phyloP scores from a whole-genome alignment of 1,140 invertebrate genomes.

The Cydia pomonella region DNA sequence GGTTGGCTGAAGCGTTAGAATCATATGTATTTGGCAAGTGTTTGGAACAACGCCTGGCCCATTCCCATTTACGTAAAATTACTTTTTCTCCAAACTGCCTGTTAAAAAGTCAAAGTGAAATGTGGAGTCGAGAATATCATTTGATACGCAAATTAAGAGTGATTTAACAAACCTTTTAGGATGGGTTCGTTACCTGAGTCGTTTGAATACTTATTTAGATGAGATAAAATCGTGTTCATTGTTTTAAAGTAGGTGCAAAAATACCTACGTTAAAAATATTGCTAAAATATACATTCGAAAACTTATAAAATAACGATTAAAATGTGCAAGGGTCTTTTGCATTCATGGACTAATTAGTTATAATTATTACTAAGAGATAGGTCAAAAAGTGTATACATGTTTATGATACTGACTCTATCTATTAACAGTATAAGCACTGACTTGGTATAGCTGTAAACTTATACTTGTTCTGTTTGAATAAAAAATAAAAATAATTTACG shows the following conservation, averaged over 20 bases:
- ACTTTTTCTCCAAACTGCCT: constrained; percentile 33
- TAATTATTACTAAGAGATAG: no score
- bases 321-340: not conserved
- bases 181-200: constrained; percentile 2
- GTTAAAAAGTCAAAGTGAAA: constrained; percentile 33
- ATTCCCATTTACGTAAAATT: constrained; percentile 25
- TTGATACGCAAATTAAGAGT: constrained; percentile 33
- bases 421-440: no score
- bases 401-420: no score
- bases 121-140: constrained; percentile 15
- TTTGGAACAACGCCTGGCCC: not conserved
- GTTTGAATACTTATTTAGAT: constrained; percentile 14
- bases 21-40: not conserved
- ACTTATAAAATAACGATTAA: not conserved
- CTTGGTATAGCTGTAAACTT: no score
- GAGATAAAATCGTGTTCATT: constrained; percentile 12
- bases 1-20: not conserved
- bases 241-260: not conserved
- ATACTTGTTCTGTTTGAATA: no score
- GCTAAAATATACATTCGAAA: not conserved
- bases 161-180: constrained; percentile 33
- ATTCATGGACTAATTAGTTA: no score
- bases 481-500: no score
- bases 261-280: not conserved
- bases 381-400: no score